These are phyloP conservation scores for Cynopterus brachyotis DNA, from an alignment of 2,113 vertebrate species.

Conservation along the genomic window DNA sequence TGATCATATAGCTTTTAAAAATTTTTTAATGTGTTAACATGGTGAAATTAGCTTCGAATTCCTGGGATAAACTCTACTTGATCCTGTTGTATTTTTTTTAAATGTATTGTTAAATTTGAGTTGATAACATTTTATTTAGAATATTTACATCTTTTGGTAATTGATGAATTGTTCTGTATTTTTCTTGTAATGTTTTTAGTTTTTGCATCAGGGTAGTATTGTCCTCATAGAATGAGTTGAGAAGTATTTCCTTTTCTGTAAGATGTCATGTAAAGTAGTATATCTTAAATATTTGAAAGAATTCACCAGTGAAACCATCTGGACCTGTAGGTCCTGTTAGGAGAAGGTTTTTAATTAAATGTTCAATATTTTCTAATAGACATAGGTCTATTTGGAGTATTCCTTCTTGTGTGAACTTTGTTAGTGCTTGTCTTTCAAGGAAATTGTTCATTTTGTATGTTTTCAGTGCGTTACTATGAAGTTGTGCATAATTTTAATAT, in stretches of 20 bases:
- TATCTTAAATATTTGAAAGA: not conserved
- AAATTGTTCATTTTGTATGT: not conserved
- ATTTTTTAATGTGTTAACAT: not conserved
- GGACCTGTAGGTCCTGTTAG: not conserved
- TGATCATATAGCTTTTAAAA: not conserved
- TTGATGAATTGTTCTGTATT: not conserved
- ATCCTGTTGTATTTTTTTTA: not conserved
- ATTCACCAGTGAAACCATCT: not conserved
- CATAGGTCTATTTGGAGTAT: not conserved
- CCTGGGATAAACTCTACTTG: not conserved
- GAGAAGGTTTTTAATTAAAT: not conserved
- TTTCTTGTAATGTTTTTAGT: not conserved
- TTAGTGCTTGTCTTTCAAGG: not conserved
- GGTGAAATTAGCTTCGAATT: not conserved
- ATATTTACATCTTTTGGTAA: not conserved
- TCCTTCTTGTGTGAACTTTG: not conserved
- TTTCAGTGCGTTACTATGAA: not conserved
- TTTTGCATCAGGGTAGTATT: not conserved
- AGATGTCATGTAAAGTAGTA: not conserved
- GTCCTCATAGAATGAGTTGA: not conserved
- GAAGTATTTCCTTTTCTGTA: not conserved
- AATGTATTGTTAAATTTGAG: not conserved
- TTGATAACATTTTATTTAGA: not conserved
- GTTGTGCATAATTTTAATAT: not conserved
- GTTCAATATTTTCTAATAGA: not conserved